phyloP scores from a whole-genome alignment of 1,140 invertebrate species.

The Cotesia vestalis region DNA sequence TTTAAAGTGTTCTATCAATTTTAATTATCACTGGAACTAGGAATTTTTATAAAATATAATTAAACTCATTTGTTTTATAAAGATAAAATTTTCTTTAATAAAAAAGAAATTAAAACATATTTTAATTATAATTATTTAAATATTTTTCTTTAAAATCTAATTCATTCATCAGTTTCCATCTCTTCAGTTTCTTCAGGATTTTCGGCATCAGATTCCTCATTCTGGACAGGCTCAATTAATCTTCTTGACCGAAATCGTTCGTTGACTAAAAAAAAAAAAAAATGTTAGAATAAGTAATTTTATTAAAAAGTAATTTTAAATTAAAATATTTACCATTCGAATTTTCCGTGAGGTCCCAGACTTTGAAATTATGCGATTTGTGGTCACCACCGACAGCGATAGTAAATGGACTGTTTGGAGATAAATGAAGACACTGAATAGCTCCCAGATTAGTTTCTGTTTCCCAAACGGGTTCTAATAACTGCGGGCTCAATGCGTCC shows the following conservation, averaged over 20 bases:
- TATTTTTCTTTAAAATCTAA: background rate
- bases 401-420: slow-evolving; percentile 83
- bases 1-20: no score
- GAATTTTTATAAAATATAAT: no score
- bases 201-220: background rate
- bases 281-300: no score
- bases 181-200: no score
- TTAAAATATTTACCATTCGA: slow-evolving; percentile 67
- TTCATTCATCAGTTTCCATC: slow-evolving; percentile 1
- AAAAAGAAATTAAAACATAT: no score
- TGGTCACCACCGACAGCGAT: slow-evolving; percentile 86
- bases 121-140: background rate
- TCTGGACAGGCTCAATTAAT: slow-evolving; percentile 13
- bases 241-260: slow-evolving; percentile 43
- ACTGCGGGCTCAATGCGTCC: slow-evolving; percentile 69
- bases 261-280: slow-evolving; percentile 31
- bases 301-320: no score
- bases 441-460: slow-evolving; percentile 74
- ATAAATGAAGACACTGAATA: slow-evolving; percentile 77
- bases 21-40: no score
- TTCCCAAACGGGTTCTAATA: slow-evolving; percentile 65
- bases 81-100: no score
- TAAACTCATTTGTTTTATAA: no score
- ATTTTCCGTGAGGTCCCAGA: slow-evolving; percentile 77
- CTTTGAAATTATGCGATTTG: slow-evolving; percentile 78